Base-by-base conservation (phyloP, 2,113 vertebrate genomes). In the Percina caprodes region DNA sequence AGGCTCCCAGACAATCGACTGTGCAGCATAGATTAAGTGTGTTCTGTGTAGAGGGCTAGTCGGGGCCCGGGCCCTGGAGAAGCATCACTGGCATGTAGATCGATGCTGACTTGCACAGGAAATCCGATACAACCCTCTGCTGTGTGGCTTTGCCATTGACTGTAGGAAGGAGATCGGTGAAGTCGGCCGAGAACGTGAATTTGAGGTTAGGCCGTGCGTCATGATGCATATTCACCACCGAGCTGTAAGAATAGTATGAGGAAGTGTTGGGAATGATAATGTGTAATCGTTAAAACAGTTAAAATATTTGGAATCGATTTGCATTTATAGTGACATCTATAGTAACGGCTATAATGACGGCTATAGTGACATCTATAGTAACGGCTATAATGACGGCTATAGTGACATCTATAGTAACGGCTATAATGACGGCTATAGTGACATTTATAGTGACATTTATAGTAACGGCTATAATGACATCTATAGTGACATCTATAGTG, bases 1-100 rank as follows among this genome's bases (percentile, higher is more conserved):
- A 15, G 60, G 65, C 81, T 69, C 69, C 69, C 89, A 77, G 83
- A 88, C 82, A 83, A 82, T 88, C 83, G 87, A 91, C 89, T 77
- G 82, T 52, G 56, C 24, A 51, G 68, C 79, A 92, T 85, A 63
- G 89, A 92, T 91, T 91, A 70, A 83, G 84, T 83, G 83, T 80
- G 66, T 86, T 82, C 67, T 63, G 79, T 48, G 77, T 16, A 71
- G 51, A 55, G 59, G 45, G 48, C 75, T 74, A 69, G 83, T 68
- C 6, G 69, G 67, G 62, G 52, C 59, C 16, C 3, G 4, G 69
- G 45, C 55, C 35, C 62, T 15, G 48, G 76, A 78, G 70, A 71
- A 70, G 61, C 76, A 52, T 85, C 76, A 13, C 62, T 80, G 77
- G 65, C 85, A 66, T 58, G 76, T 83, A 81, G 79, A 92, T 92